Percentiles rank a stretch among this genome's conserved stretches.
phyloP scores from a whole-genome alignment of 2,797 vertebrate species.

The Zenarchopterus dispar region DNA sequence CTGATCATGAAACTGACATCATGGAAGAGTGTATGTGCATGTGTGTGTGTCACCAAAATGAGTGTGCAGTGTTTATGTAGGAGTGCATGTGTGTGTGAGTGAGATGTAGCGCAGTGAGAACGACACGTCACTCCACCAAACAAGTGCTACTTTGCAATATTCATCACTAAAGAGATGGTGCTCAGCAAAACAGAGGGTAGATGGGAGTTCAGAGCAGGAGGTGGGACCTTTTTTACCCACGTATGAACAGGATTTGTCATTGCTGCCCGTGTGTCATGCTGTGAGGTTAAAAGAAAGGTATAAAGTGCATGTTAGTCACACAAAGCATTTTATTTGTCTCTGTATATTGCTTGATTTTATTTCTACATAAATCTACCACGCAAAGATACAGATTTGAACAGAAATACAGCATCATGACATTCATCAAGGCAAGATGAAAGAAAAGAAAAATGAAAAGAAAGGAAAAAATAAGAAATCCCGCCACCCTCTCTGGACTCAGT shows the following conservation, averaged over 20 bases:
- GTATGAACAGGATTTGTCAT: constrained; percentile 21
- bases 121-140: constrained; percentile 51
- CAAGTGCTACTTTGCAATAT: constrained; percentile 53
- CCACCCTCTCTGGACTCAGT: too few species aligned
- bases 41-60: constrained; percentile 39
- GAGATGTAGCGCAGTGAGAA: constrained; percentile 33
- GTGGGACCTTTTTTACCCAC: constrained; percentile 28
- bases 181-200: constrained; percentile 26
- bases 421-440: too few species aligned
- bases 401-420: too few species aligned
- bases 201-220: neutral
- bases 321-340: constrained; percentile 3
- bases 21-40: constrained; percentile 39
- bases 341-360: neutral
- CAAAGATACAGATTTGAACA: too few species aligned
- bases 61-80: constrained; percentile 24
- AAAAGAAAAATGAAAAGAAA: too few species aligned
- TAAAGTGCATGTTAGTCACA: constrained; percentile 17
- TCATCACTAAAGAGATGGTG: constrained; percentile 27
- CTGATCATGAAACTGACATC: constrained; percentile 9
- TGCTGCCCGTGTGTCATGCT: constrained; percentile 18
- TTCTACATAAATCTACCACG: too few species aligned
- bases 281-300: constrained; percentile 27
- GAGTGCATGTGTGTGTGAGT: constrained; percentile 5
- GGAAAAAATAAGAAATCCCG: too few species aligned